These are phyloP conservation scores for Augochlorella aurata DNA, from an alignment of 2,888 invertebrate species.

Conservation along the genomic window DNA sequence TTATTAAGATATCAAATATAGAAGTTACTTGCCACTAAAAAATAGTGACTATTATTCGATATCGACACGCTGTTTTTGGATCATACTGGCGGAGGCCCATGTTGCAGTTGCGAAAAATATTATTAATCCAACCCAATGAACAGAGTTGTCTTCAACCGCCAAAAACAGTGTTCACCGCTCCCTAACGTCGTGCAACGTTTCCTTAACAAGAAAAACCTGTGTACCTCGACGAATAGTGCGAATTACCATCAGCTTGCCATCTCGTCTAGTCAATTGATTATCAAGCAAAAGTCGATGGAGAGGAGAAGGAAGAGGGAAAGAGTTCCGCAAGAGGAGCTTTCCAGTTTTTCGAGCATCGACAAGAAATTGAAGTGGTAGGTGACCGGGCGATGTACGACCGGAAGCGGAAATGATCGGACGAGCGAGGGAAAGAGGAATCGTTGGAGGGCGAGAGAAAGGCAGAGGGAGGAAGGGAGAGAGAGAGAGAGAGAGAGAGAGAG, in stretches of 20 bases:
- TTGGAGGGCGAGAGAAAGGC: constrained; percentile 10
- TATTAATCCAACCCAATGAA: too few relatives aligned
- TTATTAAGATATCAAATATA: background rate
- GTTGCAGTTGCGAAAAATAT: too few relatives aligned
- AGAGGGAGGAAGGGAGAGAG: constrained; percentile 4
- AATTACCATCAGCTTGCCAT: background rate
- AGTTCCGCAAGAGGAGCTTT: background rate
- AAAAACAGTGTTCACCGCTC: too few relatives aligned
- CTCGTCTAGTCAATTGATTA: background rate
- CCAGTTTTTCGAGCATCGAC: constrained; percentile 36
- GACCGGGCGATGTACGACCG: constrained; percentile 58
- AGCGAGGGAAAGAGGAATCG: constrained; percentile 20
- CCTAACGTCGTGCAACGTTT: too few relatives aligned
- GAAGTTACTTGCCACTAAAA: background rate
- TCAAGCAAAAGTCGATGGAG: background rate
- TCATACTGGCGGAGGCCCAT: too few relatives aligned
- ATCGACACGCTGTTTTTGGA: background rate
- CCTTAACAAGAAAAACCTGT: background rate
- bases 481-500: background rate
- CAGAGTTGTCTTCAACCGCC: too few relatives aligned
- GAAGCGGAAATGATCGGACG: constrained; percentile 69
- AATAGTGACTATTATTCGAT: background rate
- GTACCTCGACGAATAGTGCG: background rate
- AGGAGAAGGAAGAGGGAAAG: background rate
- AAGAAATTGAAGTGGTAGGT: constrained; percentile 62